Evolutionary conservation across 2,888 invertebrate species (phyloP), one percentile per base, ranked within the genome.

Genomic region (Drosophila ustulata): DNA sequence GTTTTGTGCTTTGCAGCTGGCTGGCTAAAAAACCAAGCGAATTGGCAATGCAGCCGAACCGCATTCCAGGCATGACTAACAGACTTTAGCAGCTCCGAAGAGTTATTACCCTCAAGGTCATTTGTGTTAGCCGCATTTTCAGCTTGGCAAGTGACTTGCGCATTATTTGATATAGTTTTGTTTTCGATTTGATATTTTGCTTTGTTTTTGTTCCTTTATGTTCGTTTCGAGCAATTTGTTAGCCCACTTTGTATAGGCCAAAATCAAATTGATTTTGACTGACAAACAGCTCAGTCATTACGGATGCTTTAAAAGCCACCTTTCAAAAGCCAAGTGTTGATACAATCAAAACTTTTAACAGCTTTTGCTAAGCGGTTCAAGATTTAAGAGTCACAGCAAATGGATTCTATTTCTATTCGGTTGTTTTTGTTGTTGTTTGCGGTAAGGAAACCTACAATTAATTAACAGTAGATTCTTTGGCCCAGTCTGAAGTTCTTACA

Each of bases 21-120:
- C 78, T 51, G 18, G 18, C 18, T 18, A 18, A 13, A 50, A 56
- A 56, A 34, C 34, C 13, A 47, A 47, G 51, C 32, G 51, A 53
- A 75, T 51, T 62, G 64, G 59, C 83, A 86, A 83, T 88, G 88
- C 88, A 85, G 88, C 77, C 75, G 57, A 71, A 78, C 80, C 82
- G 82, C 85, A 85, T 85, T 85, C 85, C 85, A 70, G 68, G 49
- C 85, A 85, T 85, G 89, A 89, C 86, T 85, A 88, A 85, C 66
- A 69, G 52, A 72, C 64, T 64, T 65, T 63, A 66, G 50, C 52
- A 26, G 71, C 61, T 37, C 30, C 66, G 30, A 66, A 78, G 80
- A 89, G 88, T 89, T 85, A 85, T 85, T 85, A 85, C 86, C 89
- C 89, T 82, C 85, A 85, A 85, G 85, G 85, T 85, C 85, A 88